Base-by-base conservation (phyloP, 2,888 invertebrate genomes). In the Lepas anatifera region DNA sequence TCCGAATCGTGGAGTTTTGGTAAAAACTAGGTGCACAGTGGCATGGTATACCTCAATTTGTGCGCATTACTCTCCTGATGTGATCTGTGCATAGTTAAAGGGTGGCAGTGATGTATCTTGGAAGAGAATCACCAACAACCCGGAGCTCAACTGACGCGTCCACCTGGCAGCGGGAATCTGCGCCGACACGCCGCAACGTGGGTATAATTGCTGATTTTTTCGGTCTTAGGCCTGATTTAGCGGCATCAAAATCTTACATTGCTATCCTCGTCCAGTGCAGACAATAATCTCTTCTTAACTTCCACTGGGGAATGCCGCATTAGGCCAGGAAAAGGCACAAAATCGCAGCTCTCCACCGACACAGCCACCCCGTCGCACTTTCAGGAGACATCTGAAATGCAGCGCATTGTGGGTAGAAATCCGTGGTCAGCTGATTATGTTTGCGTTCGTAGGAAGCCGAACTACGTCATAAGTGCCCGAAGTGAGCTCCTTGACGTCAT, bases 211-310 rank as follows among this genome's bases (percentile, higher is more conserved):
- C 18, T 25, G 58, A 58, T 58, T 58, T 58, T 32, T 35, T 35
- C n/a, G 16, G 35, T 35, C 22, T 58, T 29, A 58, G 25, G 8
- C 22, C 32, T 22, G 22, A 10, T 10, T 22, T 35, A 68, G 16
- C 16, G 37, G 22, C 7, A 1, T 41, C 18, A n/a, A 41, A 66
- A 68, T 25, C 69, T 71, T 70, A 71, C 71, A 71, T 71, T 71
- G 67, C 68, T 70, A 41, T 71, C 71, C 68, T 68, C 50, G 63
- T 71, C 71, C 37, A 71, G 29, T 68, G 70, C 71, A 66, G 39
- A 41, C 37, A 71, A 70, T 63, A 71, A 64, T 68, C 66, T 70
- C 50, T 70, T 37, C 39, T 39, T 66, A 27, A 66, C 39, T 66
- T 66, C 66, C 66, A 66, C 66, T 66, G 66, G 66, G 39, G 66